Percentiles rank a stretch among this genome's conserved stretches.
These are phyloP conservation scores for Solenodon paradoxus DNA, from an alignment of 2,113 vertebrate genomes.

Conservation along the genomic window DNA sequence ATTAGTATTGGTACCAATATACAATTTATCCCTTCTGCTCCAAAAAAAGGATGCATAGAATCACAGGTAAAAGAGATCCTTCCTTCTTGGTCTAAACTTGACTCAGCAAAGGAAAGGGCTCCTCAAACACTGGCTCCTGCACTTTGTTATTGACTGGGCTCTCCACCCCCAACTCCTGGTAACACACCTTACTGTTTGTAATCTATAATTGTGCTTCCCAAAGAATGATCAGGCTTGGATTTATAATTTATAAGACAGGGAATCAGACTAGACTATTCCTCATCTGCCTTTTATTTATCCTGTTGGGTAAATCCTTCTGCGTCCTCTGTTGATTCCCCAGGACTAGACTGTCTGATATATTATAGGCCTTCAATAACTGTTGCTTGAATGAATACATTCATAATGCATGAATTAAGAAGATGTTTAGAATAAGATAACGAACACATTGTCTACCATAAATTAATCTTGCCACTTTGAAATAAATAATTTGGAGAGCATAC, in stretches of 20 bases:
- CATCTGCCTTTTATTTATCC: background rate
- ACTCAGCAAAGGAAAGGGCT: background rate
- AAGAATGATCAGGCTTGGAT: background rate
- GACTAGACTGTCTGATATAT: background rate
- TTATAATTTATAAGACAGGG: background rate
- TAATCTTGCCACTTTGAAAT: background rate
- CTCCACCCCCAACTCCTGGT: background rate
- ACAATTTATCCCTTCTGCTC: background rate
- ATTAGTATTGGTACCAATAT: background rate
- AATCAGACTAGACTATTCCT: background rate
- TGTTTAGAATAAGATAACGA: constrained; percentile 1
- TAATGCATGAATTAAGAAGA: background rate
- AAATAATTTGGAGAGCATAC: constrained; percentile 5
- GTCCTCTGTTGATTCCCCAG: background rate
- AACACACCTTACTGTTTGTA: background rate
- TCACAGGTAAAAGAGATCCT: background rate
- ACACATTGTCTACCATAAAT: constrained; percentile 10
- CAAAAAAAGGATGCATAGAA: background rate
- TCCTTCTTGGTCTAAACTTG: constrained; percentile 18
- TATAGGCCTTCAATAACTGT: background rate
- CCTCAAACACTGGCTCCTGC: background rate
- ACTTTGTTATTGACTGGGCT: background rate
- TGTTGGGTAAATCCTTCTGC: background rate
- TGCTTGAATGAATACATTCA: background rate
- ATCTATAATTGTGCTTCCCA: background rate